Base-by-base conservation (phyloP, 2,888 invertebrate genomes). In the Eremobia ochroleuca region DNA sequence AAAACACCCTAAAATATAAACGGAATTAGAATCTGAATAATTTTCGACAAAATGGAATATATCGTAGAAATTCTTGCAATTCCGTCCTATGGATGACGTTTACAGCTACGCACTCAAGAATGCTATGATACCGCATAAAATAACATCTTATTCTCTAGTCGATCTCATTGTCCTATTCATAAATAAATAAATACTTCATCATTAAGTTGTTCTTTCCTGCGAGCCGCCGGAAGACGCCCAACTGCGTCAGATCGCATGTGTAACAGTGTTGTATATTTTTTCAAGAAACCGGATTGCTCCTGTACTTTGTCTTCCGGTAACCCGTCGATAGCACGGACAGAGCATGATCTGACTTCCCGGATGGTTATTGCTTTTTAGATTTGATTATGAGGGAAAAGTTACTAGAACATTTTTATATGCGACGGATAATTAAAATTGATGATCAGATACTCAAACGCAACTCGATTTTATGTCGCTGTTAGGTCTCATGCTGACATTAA, bases 191-290 rank as follows among this genome's bases (percentile, higher is more conserved):
- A 66, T 62, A 55, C 52, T 58, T 62, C 65, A 76, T 69, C 43
- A 75, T 72, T 31, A 69, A 73, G 49, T 34, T 34, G 70, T 37
- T 72, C 55, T 28, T 58, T 31, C 61, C 11, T 52, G 1, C 37
- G 37, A 58, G 55, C 73, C 77, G 73, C 64, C 84, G 85, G 83
- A 81, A 84, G 69, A 70, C 70, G 11, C 58, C 73, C 70, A 76
- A 73, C 85, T 77, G 81, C 67, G 77, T 52, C 62, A 43, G 58
- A 52, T 66, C 40, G 66, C 67, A 79, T 69, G 65, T 84, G 58
- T 25, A 31, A 21, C 31, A 25, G 6, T 34, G 15, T 34, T 81
- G 77, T 84, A 66, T 84, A 70, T 83, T 84, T 84, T 83, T 76
- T 83, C 55, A 55, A 65, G 49, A 43, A 76, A 76, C 73, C 62